phyloP scores from a whole-genome alignment of 2,888 invertebrate species.

The Hydraecia micacea region DNA sequence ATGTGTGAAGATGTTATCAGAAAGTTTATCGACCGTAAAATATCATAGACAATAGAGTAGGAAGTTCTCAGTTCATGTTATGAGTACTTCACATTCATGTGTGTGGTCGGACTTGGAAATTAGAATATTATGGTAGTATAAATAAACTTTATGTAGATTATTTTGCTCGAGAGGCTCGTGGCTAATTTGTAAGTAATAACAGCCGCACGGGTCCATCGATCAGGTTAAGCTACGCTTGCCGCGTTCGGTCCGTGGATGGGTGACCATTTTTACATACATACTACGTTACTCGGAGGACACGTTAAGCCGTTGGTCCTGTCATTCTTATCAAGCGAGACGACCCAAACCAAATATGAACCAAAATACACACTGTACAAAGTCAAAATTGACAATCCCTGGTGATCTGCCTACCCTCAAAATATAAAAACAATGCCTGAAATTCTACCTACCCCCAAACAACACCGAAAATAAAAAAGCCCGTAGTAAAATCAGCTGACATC shows the following conservation, averaged over 20 bases:
- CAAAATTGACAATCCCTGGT: neutral
- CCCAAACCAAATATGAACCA: neutral
- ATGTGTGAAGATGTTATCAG: conserved; percentile 35
- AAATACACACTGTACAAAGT: neutral
- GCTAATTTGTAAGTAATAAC: neutral
- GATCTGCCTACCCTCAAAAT: neutral
- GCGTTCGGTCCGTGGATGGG: neutral
- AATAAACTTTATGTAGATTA: neutral
- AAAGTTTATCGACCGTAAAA: conserved; percentile 50
- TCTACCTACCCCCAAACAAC: neutral
- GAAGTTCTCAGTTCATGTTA: conserved; percentile 19
- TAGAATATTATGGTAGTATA: neutral
- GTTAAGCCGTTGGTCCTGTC: no score
- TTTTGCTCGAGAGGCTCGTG: neutral
- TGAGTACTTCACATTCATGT: neutral
- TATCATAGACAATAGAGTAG: conserved; percentile 38
- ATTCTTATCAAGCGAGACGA: neutral
- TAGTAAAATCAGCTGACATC: conserved; percentile 11
- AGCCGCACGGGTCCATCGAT: neutral
- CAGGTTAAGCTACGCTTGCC: neutral
- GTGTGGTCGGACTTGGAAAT: conserved; percentile 6
- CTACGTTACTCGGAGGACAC: no score
- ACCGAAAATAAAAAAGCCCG: neutral
- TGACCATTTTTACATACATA: no score
- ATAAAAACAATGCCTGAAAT: neutral